These are phyloP conservation scores for Hermatobates lingyangjiaoensis DNA, from an alignment of 1,140 invertebrate genomes.

Conservation along the genomic window DNA sequence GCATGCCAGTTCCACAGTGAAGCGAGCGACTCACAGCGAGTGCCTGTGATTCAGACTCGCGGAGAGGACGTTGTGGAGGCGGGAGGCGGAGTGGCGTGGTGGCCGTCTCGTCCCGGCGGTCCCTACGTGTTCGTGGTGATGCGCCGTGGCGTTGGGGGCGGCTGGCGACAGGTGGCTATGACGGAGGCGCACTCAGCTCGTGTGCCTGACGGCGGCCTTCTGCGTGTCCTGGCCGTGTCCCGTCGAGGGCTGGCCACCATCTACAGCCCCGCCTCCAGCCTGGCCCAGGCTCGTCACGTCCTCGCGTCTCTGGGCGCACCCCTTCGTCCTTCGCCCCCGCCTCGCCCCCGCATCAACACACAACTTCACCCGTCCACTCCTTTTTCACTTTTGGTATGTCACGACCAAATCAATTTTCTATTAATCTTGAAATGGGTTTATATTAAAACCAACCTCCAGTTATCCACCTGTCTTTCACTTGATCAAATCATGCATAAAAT, in stretches of 20 bases:
- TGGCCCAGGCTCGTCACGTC: conserved; percentile 9
- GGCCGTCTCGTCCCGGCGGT: conserved; percentile 28
- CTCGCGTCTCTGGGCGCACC: conserved; percentile 7
- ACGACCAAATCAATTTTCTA: no score
- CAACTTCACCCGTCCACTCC: conserved; percentile 35
- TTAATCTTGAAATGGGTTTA: background rate
- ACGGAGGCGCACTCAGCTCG: conserved; percentile 35
- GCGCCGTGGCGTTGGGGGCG: conserved; percentile 31
- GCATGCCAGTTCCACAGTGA: conserved; percentile 44
- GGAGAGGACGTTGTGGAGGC: conserved; percentile 38
- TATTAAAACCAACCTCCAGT: no score
- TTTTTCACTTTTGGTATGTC: conserved; percentile 21
- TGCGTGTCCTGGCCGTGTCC: conserved; percentile 43
- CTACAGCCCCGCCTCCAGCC: conserved; percentile 30
- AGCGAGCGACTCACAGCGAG: conserved; percentile 31
- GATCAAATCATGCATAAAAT: no score
- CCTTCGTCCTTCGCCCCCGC: background rate
- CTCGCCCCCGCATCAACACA: conserved; percentile 28
- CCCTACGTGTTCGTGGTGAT: conserved; percentile 49
- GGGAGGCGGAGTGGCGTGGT: conserved; percentile 26
- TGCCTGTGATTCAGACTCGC: conserved; percentile 42
- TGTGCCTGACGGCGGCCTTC: conserved; percentile 34
- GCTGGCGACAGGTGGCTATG: conserved; percentile 45
- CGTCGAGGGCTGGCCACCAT: conserved; percentile 42
- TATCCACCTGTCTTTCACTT: no score